Percentiles rank a stretch among this genome's conserved stretches.
Conservation (phyloP, 92 coral and sea anemone species). For the Zoanthus sociatus region DNA sequence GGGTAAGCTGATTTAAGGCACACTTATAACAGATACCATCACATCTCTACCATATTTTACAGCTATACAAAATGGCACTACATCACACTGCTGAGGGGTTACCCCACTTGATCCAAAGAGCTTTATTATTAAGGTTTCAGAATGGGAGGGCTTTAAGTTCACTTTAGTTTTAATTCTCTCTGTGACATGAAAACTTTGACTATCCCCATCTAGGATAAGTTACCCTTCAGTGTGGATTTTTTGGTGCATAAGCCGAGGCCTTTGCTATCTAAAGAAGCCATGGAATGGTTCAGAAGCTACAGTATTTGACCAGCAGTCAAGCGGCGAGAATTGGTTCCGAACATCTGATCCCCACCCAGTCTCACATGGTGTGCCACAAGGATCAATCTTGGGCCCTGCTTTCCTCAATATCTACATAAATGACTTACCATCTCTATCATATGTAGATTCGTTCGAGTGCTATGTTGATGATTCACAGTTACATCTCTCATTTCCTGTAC, state of each 20-base stretch:
- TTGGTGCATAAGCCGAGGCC: slow-evolving; percentile 54
- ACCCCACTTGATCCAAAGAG: slow-evolving; percentile 64
- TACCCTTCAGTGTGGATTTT: slow-evolving; percentile 33
- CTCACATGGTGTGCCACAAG: too few species aligned
- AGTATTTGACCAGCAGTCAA: too few species aligned
- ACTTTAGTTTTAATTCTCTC: slow-evolving; percentile 55
- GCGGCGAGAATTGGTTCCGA: too few species aligned
- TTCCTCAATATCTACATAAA: too few species aligned
- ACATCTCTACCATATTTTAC: slow-evolving; percentile 1
- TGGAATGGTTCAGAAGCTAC: too few species aligned
- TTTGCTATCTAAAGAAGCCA: slow-evolving; percentile 58
- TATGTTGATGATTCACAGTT: too few species aligned
- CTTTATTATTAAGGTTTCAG: slow-evolving; percentile 67
- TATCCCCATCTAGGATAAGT: slow-evolving; percentile 70
- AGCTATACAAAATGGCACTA: slow-evolving; percentile 33
- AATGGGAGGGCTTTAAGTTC: slow-evolving; percentile 50
- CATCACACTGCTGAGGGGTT: slow-evolving; percentile 55
- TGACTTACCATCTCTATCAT: too few species aligned
- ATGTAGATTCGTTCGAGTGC: too few species aligned
- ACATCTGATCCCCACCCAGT: too few species aligned
- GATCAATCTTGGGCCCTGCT: too few species aligned
- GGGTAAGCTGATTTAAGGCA: slow-evolving; percentile 40
- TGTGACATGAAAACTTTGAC: slow-evolving; percentile 70
- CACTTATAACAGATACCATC: slow-evolving; percentile 4
- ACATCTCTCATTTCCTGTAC: too few species aligned